Base-by-base conservation (phyloP, 2,797 vertebrate genomes). In the Todus mexicanus region DNA sequence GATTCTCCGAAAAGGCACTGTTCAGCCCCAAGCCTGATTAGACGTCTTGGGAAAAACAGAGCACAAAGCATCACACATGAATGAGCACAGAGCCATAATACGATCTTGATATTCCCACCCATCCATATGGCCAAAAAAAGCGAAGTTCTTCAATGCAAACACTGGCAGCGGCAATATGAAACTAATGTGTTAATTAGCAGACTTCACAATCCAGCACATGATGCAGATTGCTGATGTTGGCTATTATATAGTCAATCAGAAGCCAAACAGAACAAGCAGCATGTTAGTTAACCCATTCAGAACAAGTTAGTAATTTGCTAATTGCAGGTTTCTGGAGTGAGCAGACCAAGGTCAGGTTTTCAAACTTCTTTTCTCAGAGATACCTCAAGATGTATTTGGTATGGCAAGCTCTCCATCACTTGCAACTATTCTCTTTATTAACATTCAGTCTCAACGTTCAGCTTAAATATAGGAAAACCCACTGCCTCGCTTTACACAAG, bases 171-270 rank as follows among this genome's bases (percentile, higher is more conserved):
- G 80, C 85, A 80, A 90, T 87, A 81, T 54, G 73, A 94, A 95
- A 89, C 68, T 47, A 91, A 88, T 18, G 89, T 81, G 91, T 93
- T 92, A 94, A 94, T 93, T 90, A 96, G 90, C 88, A 91, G 90
- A 84, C 73, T 75, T 77, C 10, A 7, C 91, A 95, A 78, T 91
- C 91, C 94, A 90, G 88, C 78, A 90, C 92, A 92, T 7, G 12
- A 81, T 82, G 80, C 59, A 85, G 86, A 71, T 51, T 69, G 54
- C 88, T 79, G 74, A 76, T 84, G 83, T 51, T 88, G 74, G 77
- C 86, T 88, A 40, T 79, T 84, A 86, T 12, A 60, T 4, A 84
- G 88, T 82, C 95, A 74, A 84, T 89, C 90, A 89, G 86, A 92
- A 93, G 74, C n/a, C 64, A 95, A 91, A 71, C 35, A 90, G 91